These are phyloP conservation scores for Ditylenchus weischeri DNA, from an alignment of 2,888 invertebrate species.

Conservation along the genomic window DNA sequence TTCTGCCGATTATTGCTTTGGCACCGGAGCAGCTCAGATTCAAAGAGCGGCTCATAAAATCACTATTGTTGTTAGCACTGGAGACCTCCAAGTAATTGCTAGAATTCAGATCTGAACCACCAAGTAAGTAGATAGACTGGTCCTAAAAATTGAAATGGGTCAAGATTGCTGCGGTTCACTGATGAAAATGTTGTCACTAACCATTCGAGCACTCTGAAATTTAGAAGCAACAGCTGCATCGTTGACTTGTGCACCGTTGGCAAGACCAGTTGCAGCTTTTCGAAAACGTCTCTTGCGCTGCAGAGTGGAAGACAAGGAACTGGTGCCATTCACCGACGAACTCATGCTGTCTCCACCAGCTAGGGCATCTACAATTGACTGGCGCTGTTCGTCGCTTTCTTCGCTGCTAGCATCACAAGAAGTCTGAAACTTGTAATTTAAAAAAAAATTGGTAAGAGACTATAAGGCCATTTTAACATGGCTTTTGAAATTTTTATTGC, in stretches of 20 bases:
- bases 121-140: conserved; percentile 18
- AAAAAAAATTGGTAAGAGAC: too few relatives aligned
- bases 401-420: conserved; percentile 35
- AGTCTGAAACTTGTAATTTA: conserved; percentile 1
- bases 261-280: too few relatives aligned
- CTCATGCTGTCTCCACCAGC: neutral
- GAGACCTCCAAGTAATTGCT: neutral
- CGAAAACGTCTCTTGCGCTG: conserved; percentile 16
- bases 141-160: conserved; percentile 3
- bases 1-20: neutral
- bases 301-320: neutral
- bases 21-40: conserved; percentile 6
- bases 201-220: conserved; percentile 1
- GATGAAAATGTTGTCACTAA: neutral
- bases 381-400: conserved; percentile 20
- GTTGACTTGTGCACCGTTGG: neutral
- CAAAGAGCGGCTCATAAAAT: conserved; percentile 27
- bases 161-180: too few relatives aligned
- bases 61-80: conserved; percentile 2
- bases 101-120: conserved; percentile 4
- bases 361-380: neutral
- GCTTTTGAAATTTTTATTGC: too few relatives aligned
- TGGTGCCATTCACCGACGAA: neutral
- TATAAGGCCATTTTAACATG: too few relatives aligned
- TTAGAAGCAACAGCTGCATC: neutral